Conservation (phyloP, 2,113 vertebrate genomes). For the Leuciscus idus region DNA sequence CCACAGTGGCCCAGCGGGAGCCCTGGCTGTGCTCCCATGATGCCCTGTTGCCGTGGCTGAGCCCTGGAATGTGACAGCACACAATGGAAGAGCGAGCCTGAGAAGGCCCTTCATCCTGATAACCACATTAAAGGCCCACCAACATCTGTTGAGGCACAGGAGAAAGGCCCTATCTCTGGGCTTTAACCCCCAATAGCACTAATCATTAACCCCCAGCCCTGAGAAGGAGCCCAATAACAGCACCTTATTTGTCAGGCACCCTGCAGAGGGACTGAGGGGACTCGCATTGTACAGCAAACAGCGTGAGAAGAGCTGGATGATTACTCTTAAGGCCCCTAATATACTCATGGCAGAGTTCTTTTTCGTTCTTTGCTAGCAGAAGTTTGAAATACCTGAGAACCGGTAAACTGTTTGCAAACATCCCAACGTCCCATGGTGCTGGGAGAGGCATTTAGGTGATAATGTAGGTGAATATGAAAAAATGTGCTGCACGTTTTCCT, state of each 20-base stretch:
- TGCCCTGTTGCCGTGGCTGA: constrained; percentile 88
- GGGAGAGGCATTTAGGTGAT: too few relatives aligned
- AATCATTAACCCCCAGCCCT: constrained; percentile 92
- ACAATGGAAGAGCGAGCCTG: constrained; percentile 87
- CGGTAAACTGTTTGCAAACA: not conserved
- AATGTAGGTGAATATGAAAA: too few relatives aligned
- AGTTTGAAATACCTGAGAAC: not conserved
- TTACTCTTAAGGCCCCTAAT: constrained; percentile 58
- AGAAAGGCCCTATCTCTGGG: constrained; percentile 90
- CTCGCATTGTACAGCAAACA: constrained; percentile 93
- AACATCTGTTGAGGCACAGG: constrained; percentile 94
- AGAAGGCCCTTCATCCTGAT: constrained; percentile 94
- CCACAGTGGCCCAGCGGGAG: constrained; percentile 79
- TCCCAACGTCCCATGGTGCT: not conserved
- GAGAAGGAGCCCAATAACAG: constrained; percentile 90
- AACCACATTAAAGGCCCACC: constrained; percentile 97
- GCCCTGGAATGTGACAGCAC: constrained; percentile 83
- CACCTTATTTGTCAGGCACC: constrained; percentile 90
- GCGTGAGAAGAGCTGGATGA: constrained; percentile 89
- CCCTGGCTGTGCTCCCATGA: constrained; percentile 73
- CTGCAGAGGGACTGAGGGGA: constrained; percentile 74
- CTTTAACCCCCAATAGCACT: constrained; percentile 92
- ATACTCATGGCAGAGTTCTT: too few relatives aligned
- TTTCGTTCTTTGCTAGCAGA: too few relatives aligned
- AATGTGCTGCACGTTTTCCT: too few relatives aligned